phyloP scores from a whole-genome alignment of 1,140 invertebrate genomes.

The Procambarus virginalis region DNA sequence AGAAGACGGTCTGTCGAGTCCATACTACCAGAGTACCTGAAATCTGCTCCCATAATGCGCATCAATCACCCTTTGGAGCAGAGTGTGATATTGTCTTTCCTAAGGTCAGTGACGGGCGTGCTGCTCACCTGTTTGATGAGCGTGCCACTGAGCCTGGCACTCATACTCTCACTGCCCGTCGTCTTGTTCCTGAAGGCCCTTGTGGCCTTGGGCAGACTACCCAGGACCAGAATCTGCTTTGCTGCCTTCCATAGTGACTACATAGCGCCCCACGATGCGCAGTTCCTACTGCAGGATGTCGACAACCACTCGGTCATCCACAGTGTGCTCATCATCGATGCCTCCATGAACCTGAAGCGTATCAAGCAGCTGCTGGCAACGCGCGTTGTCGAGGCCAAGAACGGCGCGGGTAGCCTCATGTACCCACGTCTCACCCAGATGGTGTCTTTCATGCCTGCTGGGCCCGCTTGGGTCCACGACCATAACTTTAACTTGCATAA shows the following conservation, averaged over 20 bases:
- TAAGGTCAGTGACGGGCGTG: constrained; percentile 73
- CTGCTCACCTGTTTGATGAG: constrained; percentile 74
- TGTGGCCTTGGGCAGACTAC: constrained; percentile 69
- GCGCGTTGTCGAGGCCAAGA: constrained; percentile 75
- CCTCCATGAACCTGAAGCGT: constrained; percentile 74
- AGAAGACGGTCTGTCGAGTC: constrained; percentile 31
- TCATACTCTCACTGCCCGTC: constrained; percentile 74
- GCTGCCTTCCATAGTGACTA: constrained; percentile 69
- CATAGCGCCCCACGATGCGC: constrained; percentile 73
- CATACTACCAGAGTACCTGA: constrained; percentile 51
- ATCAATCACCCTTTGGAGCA: constrained; percentile 75
- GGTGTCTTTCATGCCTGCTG: constrained; percentile 73
- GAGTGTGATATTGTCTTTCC: constrained; percentile 73
- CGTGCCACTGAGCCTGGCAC: constrained; percentile 73
- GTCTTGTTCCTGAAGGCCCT: constrained; percentile 74
- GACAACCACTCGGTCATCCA: constrained; percentile 75
- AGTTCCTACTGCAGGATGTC: constrained; percentile 75
- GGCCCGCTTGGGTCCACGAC: constrained; percentile 77
- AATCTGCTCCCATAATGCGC: constrained; percentile 72
- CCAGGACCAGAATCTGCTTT: constrained; percentile 69
- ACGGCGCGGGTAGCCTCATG: constrained; percentile 73
- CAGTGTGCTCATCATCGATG: constrained; percentile 76
- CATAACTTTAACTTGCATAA: constrained; percentile 76
- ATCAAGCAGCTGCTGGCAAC: constrained; percentile 75
- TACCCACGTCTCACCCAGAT: constrained; percentile 77